Evolutionary conservation across 2,113 vertebrate species (phyloP).

Genomic region (Mastomys coucha): DNA sequence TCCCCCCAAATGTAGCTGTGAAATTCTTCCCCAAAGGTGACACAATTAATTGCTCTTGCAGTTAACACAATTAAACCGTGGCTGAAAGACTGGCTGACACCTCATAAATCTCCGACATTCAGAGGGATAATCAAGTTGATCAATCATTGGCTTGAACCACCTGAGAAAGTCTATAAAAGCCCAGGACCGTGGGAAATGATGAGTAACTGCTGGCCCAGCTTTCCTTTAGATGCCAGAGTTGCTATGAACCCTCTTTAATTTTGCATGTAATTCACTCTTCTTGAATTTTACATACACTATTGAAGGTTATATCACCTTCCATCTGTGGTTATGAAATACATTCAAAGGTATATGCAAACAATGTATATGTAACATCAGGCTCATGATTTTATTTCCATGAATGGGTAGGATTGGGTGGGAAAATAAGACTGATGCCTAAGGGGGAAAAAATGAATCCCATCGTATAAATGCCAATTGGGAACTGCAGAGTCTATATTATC

Average conservation of each 20-base stretch:
- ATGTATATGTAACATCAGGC: not conserved
- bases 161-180: conserved; percentile 67
- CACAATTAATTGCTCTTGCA: conserved; percentile 79
- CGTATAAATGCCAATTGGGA: not conserved
- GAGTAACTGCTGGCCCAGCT: not conserved
- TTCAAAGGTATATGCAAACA: not conserved
- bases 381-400: not conserved
- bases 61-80: conserved; percentile 79
- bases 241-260: not conserved
- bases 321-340: not conserved
- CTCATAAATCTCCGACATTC: conserved; percentile 77
- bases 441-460: not conserved
- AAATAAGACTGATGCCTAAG: not conserved
- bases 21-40: conserved; percentile 80
- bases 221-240: not conserved
- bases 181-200: conserved; percentile 52
- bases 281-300: not conserved
- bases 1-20: conserved; percentile 79
- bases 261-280: not conserved
- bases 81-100: conserved; percentile 65
- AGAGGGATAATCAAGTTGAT: conserved; percentile 69
- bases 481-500: not conserved
- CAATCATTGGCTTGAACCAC: conserved; percentile 62
- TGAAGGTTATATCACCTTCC: not conserved
- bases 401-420: not conserved